A percentile compares a stretch with the other conserved stretches of the same genome.
These are phyloP conservation scores for Marmota monax DNA, from an alignment of 2,113 vertebrate genomes.

Conservation along the genomic window DNA sequence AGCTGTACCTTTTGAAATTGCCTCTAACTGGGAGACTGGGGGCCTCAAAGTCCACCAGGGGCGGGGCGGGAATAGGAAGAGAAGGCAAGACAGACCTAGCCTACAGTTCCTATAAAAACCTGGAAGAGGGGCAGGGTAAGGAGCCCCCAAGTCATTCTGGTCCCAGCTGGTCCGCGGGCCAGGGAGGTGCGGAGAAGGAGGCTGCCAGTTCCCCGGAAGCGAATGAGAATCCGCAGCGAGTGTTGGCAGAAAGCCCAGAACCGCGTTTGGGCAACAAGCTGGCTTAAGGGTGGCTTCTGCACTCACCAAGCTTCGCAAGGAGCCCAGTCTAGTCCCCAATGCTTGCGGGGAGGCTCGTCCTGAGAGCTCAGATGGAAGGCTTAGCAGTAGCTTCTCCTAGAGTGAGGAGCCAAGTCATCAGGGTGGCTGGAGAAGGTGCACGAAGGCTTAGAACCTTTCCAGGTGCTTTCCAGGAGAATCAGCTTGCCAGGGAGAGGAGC, in stretches of 20 bases:
- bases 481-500: neutral
- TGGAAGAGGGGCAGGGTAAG: neutral
- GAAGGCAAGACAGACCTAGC: neutral
- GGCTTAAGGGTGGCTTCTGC: neutral
- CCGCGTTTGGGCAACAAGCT: neutral
- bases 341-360: neutral
- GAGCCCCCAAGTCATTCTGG: neutral
- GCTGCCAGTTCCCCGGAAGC: neutral
- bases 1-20: neutral
- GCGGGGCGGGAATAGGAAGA: too few species aligned
- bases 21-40: neutral
- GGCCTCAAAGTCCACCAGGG: neutral
- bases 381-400: neutral
- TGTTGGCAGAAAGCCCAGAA: constrained; percentile 34
- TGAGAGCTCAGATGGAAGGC: neutral
- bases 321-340: neutral
- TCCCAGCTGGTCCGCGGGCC: too few species aligned
- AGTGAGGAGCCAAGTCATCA: neutral
- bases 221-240: neutral
- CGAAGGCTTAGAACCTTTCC: neutral
- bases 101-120: neutral
- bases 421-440: neutral
- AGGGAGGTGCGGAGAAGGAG: neutral
- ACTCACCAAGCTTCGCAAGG: neutral
- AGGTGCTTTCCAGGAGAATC: neutral